Conservation (phyloP, 1,140 invertebrate genomes). For the Aricia agestis region DNA sequence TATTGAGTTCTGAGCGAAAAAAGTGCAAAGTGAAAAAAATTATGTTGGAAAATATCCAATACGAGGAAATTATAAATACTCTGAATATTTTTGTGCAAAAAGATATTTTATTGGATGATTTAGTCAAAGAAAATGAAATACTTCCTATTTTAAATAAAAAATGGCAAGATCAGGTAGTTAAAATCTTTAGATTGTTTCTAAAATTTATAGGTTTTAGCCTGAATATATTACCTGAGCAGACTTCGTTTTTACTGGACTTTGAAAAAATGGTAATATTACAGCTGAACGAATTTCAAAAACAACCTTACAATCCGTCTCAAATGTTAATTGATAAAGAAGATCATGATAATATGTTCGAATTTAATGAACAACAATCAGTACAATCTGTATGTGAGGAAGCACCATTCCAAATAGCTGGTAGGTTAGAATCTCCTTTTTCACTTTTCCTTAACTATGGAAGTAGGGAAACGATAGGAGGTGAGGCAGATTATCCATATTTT, state of each 20-base stretch:
- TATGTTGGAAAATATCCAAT: constrained; percentile 48
- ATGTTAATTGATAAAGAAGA: constrained; percentile 47
- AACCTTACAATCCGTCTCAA: constrained; percentile 28
- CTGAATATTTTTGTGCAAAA: constrained; percentile 47
- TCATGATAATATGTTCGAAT: constrained; percentile 44
- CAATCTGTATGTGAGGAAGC: constrained; percentile 36
- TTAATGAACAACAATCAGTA: constrained; percentile 32
- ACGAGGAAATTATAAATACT: constrained; percentile 44
- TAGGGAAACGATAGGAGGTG: constrained; percentile 49
- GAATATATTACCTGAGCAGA: constrained; percentile 62
- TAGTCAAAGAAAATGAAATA: constrained; percentile 39
- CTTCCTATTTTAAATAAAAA: constrained; percentile 50
- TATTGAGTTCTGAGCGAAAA: constrained; percentile 62
- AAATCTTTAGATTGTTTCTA: constrained; percentile 55
- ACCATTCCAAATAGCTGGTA: constrained; percentile 51
- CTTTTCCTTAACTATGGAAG: constrained; percentile 49
- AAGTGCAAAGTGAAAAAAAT: constrained; percentile 62
- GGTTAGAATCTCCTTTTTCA: constrained; percentile 42
- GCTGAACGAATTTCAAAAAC: constrained; percentile 57
- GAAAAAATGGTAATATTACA: constrained; percentile 63
- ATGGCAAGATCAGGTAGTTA: constrained; percentile 61
- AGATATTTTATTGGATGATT: constrained; percentile 38
- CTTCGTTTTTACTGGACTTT: constrained; percentile 59
- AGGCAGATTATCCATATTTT: constrained; percentile 54
- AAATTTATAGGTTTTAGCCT: constrained; percentile 65